These are phyloP conservation scores for Anableps anableps DNA, from an alignment of 2,797 vertebrate genomes.

Conservation along the genomic window DNA sequence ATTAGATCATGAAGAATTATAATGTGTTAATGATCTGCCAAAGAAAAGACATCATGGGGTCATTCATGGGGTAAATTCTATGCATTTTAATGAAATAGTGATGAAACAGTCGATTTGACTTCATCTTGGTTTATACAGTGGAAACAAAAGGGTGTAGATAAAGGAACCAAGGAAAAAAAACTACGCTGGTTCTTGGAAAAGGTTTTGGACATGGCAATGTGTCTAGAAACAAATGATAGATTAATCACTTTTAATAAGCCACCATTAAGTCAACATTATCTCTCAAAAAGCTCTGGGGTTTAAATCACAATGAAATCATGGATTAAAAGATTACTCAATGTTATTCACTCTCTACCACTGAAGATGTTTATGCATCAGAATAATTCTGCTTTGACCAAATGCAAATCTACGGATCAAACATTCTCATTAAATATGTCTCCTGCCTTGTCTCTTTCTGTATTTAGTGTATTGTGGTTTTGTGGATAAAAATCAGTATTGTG, in stretches of 20 bases:
- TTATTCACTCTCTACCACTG: constrained; percentile 14
- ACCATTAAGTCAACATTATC: constrained; percentile 28
- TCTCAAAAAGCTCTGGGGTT: constrained; percentile 22
- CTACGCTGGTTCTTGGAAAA: background rate
- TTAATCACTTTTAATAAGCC: constrained; percentile 25
- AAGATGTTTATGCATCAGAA: constrained; percentile 12
- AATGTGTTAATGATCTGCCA: background rate
- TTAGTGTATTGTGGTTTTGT: constrained; percentile 39
- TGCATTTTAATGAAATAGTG: background rate
- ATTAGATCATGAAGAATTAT: background rate
- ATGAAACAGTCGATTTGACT: background rate
- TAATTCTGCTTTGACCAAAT: background rate
- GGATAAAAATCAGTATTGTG: constrained; percentile 49
- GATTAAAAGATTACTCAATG: constrained; percentile 24
- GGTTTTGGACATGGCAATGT: background rate
- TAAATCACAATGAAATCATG: constrained; percentile 34
- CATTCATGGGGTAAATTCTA: background rate
- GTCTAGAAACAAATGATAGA: constrained; percentile 17
- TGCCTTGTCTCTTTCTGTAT: constrained; percentile 12
- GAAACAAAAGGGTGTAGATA: background rate
- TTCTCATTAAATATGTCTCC: constrained; percentile 14
- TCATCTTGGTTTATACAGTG: background rate
- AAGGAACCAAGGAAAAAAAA: background rate
- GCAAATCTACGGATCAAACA: constrained; percentile 20
- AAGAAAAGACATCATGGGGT: background rate